A percentile compares a stretch with the other conserved stretches of the same genome.
Evolutionary conservation across 2,888 invertebrate species (phyloP).

Genomic region (Sminthurides aquaticus): DNA sequence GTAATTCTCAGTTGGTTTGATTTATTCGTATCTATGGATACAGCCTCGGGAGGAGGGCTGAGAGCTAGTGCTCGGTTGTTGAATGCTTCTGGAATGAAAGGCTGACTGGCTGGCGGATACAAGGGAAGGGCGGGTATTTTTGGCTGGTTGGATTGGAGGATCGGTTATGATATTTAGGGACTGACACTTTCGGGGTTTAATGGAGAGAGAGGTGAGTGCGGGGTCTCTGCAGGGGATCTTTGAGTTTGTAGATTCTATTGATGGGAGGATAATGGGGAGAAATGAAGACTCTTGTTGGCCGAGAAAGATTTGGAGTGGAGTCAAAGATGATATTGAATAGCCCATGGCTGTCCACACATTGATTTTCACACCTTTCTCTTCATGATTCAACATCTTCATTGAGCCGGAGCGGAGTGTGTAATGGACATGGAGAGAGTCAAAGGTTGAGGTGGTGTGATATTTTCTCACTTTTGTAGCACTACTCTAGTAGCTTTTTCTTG

Average conservation of each 20-base stretch:
- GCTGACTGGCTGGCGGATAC: no score
- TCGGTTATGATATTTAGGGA: no score
- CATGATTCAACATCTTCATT: constrained; percentile 24
- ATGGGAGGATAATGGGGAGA: neutral
- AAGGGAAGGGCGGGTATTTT: neutral
- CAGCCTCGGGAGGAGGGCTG: no score
- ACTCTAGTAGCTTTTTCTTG: neutral
- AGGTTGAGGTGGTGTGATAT: neutral
- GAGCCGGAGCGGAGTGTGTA: no score
- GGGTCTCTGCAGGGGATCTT: constrained; percentile 28
- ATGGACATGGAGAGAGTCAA: no score
- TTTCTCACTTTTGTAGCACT: neutral
- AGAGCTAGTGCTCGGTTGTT: no score
- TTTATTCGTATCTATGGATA: neutral
- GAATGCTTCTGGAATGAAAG: no score
- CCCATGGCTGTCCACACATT: constrained; percentile 23
- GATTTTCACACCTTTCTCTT: constrained; percentile 27
- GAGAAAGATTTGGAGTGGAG: neutral
- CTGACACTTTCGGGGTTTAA: constrained; percentile 23
- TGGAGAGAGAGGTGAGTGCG: constrained; percentile 19
- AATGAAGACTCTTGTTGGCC: neutral
- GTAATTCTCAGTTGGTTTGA: constrained; percentile 13
- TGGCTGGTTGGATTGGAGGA: neutral
- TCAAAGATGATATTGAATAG: constrained; percentile 15
- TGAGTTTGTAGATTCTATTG: constrained; percentile 20